These are phyloP conservation scores for Patella pellucida DNA, from an alignment of 2,888 invertebrate species.

Conservation along the genomic window DNA sequence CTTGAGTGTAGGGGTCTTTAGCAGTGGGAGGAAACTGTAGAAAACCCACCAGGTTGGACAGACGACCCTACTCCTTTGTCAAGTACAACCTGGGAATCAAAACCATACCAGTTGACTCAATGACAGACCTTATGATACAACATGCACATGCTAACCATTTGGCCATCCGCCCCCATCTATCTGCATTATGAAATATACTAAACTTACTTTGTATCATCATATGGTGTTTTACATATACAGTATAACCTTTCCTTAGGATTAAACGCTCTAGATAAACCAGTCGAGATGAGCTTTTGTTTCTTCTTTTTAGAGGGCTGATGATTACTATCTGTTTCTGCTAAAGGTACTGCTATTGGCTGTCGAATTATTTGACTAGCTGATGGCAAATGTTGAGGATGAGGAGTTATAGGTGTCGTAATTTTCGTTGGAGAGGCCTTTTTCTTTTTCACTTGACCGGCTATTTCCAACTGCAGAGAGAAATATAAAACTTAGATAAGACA, in stretches of 20 bases:
- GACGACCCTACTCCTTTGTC: too few species aligned
- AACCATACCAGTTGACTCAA: too few species aligned
- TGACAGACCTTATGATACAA: too few species aligned
- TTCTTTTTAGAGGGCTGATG: conserved; percentile 46
- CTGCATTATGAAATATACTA: neutral
- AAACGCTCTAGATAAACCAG: conserved; percentile 43
- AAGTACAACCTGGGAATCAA: too few species aligned
- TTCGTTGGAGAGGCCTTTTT: conserved; percentile 39
- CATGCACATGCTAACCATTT: too few species aligned
- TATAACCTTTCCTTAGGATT: conserved; percentile 75
- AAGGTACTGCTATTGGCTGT: neutral
- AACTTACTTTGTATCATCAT: conserved; percentile 91
- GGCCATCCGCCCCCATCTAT: too few species aligned
- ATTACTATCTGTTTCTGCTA: conserved; percentile 8
- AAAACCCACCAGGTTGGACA: too few species aligned
- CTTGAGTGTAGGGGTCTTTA: too few species aligned
- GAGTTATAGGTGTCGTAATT: conserved; percentile 19
- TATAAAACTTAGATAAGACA: neutral
- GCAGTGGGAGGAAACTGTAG: too few species aligned
- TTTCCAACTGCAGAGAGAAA: conserved; percentile 46
- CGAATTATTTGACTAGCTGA: conserved; percentile 27
- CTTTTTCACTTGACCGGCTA: conserved; percentile 47
- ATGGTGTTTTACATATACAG: conserved; percentile 93
- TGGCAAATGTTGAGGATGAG: conserved; percentile 17
- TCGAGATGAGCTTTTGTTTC: conserved; percentile 65